Conservation (phyloP, 2,797 vertebrate species). For the Syndactyla subalaris region DNA sequence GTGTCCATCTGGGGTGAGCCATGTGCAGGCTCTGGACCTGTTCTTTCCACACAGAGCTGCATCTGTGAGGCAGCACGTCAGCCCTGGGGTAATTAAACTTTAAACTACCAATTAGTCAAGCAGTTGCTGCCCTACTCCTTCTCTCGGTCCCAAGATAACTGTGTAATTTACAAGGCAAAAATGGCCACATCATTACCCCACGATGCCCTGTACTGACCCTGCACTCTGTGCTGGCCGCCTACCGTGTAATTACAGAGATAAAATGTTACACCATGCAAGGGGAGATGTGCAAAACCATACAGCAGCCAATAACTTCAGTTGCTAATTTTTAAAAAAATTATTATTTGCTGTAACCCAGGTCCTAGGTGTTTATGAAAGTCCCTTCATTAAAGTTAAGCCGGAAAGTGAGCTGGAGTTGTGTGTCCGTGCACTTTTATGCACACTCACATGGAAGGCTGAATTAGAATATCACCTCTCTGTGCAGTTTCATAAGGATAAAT, state of each 20-base stretch:
- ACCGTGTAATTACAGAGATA: constrained; percentile 66
- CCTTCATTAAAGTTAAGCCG: background rate
- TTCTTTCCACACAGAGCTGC: background rate
- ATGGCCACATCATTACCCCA: constrained; percentile 71
- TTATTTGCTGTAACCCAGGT: background rate
- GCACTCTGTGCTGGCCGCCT: background rate
- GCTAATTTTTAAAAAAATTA: background rate
- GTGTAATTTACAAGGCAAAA: constrained; percentile 70
- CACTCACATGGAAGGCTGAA: background rate
- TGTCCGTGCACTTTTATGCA: background rate
- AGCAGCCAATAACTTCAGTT: background rate
- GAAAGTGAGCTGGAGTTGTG: background rate
- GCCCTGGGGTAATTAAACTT: constrained; percentile 73
- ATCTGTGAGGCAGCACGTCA: background rate
- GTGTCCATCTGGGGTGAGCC: background rate
- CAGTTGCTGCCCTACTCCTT: constrained; percentile 55
- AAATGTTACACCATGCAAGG: background rate
- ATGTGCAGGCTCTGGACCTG: background rate
- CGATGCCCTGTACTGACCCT: constrained; percentile 44
- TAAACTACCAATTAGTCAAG: constrained; percentile 78
- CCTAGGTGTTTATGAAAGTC: background rate
- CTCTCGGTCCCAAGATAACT: constrained; percentile 58
- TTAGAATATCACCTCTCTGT: background rate
- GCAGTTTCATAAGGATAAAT: background rate
- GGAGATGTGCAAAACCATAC: background rate